Conservation (phyloP, 2,888 invertebrate genomes). For the Tholera decimalis region DNA sequence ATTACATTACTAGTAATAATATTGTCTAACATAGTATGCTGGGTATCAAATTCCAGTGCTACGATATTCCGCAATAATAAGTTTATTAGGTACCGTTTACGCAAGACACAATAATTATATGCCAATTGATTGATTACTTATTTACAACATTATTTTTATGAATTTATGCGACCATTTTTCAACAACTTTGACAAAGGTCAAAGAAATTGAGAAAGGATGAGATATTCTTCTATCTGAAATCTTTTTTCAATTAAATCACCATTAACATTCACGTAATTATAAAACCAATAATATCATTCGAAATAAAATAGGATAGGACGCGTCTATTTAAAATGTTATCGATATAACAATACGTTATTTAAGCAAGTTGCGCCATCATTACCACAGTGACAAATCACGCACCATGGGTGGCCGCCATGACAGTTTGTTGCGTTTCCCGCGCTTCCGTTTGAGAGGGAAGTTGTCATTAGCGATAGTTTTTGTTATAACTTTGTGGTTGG, state of each 20-base stretch:
- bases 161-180: too few species aligned
- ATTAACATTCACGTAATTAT: constrained; percentile 29
- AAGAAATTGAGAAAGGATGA: constrained; percentile 3
- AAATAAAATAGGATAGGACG: constrained; percentile 3
- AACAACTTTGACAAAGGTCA: constrained; percentile 10
- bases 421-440: constrained; percentile 71
- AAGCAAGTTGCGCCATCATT: constrained; percentile 71
- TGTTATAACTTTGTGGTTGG: constrained; percentile 38
- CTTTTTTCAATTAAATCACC: constrained; percentile 17
- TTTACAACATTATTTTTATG: background rate
- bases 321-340: constrained; percentile 19
- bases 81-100: too few species aligned
- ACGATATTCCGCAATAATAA: background rate
- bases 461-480: constrained; percentile 70
- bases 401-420: constrained; percentile 86
- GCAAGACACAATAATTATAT: background rate
- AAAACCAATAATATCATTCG: constrained; percentile 16
- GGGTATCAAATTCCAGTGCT: background rate
- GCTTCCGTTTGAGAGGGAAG: constrained; percentile 76
- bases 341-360: constrained; percentile 53
- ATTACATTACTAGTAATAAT: too few species aligned
- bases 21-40: too few species aligned
- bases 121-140: background rate
- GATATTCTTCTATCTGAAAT: too few species aligned
- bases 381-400: constrained; percentile 80